A percentile compares a stretch with the other conserved stretches of the same genome.
These are phyloP conservation scores for Amaurobius ferox DNA, from an alignment of 2,888 invertebrate species.

Conservation along the genomic window DNA sequence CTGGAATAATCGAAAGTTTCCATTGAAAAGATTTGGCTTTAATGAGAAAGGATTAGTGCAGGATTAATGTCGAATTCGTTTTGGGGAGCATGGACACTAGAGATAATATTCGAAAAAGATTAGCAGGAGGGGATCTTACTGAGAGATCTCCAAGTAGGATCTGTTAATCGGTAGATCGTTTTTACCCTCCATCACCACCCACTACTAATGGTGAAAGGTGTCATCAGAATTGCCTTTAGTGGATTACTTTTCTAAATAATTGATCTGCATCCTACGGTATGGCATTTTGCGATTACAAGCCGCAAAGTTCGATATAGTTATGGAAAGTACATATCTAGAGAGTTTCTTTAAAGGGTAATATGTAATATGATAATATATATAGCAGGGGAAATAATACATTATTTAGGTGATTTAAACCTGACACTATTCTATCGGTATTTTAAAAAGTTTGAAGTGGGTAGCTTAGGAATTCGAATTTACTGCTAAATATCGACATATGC, in stretches of 20 bases:
- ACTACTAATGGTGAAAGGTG: not conserved
- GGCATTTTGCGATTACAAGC: not conserved
- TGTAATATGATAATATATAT: no score
- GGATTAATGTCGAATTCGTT: slow-evolving; percentile 2
- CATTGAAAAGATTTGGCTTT: slow-evolving; percentile 2
- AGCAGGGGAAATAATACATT: no score
- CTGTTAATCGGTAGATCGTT: slow-evolving; percentile 1
- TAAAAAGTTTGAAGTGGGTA: no score
- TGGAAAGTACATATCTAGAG: no score
- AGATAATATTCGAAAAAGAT: slow-evolving; percentile 22
- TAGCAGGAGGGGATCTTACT: not conserved
- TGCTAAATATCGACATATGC: no score
- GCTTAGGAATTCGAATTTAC: no score
- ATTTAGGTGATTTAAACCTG: no score
- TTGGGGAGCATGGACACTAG: not conserved
- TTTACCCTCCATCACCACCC: not conserved
- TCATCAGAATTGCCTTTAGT: not conserved
- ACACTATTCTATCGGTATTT: no score
- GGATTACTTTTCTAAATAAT: not conserved
- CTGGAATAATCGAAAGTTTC: not conserved
- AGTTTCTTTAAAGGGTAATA: no score
- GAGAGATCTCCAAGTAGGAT: not conserved
- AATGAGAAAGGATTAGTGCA: not conserved
- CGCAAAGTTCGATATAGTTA: no score
- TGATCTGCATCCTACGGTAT: no score